Evolutionary conservation across 2,797 vertebrate genomes (phyloP).

Genomic region (Glyptemys insculpta): DNA sequence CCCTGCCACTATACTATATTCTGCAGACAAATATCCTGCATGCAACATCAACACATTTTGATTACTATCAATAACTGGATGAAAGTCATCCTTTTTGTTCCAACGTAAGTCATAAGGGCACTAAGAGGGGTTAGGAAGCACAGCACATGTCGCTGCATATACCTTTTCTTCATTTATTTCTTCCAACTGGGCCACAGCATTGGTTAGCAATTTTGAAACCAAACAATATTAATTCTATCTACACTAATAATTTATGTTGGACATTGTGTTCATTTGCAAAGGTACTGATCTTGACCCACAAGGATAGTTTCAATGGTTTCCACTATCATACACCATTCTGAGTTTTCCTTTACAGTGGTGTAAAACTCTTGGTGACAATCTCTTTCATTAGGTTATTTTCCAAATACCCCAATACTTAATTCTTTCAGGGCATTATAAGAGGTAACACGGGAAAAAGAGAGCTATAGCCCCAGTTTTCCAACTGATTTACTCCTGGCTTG

Average conservation of each 20-base stretch:
- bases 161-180: background rate
- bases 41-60: background rate
- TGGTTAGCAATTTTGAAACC: background rate
- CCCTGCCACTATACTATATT: background rate
- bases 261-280: background rate
- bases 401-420: background rate
- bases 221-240: background rate
- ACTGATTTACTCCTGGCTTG: conserved; percentile 37
- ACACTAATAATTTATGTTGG: background rate
- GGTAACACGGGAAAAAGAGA: background rate
- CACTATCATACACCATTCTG: background rate
- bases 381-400: background rate
- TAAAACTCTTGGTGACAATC: background rate
- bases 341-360: background rate
- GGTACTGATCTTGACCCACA: background rate
- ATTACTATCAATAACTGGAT: background rate
- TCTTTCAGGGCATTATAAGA: background rate
- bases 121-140: background rate
- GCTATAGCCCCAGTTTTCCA: background rate
- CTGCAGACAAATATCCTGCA: background rate
- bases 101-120: background rate
- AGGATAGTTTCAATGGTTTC: background rate
- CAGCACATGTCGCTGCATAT: background rate
- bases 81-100: background rate
- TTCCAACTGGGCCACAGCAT: background rate